Conservation (phyloP, 2,797 vertebrate genomes). For the Labroides dimidiatus region DNA sequence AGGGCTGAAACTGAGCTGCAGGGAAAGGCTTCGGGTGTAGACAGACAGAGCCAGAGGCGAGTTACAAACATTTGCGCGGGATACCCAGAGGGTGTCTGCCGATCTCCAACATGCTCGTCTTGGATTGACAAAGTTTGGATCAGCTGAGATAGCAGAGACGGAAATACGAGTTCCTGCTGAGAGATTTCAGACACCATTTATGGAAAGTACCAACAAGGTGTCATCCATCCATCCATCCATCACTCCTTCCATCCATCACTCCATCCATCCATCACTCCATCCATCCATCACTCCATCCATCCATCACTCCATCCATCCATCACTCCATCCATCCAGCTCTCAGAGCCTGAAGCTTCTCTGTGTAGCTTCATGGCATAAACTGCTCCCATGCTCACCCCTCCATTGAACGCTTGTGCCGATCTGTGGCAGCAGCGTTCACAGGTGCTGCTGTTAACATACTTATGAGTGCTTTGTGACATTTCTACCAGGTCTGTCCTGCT, state of each 20-base stretch:
- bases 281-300: too few relatives aligned
- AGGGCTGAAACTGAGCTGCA: constrained; percentile 13
- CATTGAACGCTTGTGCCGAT: too few relatives aligned
- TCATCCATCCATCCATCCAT: constrained; percentile 43
- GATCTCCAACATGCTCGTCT: neutral
- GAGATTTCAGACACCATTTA: constrained; percentile 23
- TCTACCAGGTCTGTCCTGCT: too few relatives aligned
- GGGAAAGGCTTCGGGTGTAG: constrained; percentile 1
- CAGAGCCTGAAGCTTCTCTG: neutral
- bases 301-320: too few relatives aligned
- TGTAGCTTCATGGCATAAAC: too few relatives aligned
- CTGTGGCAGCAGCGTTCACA: too few relatives aligned
- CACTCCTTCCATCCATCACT: too few relatives aligned
- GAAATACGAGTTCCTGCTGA: constrained; percentile 15
- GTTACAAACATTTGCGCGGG: constrained; percentile 7
- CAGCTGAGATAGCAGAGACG: neutral
- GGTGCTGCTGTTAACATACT: too few relatives aligned
- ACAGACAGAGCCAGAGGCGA: constrained; percentile 15
- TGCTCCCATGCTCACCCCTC: too few relatives aligned
- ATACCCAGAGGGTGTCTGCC: constrained; percentile 2
- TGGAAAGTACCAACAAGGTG: constrained; percentile 10
- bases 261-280: too few relatives aligned
- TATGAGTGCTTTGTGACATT: too few relatives aligned
- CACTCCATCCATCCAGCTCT: constrained; percentile 29
- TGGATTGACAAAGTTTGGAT: neutral